These are phyloP conservation scores for Hemithea aestivaria DNA, from an alignment of 2,888 invertebrate genomes.

Conservation along the genomic window DNA sequence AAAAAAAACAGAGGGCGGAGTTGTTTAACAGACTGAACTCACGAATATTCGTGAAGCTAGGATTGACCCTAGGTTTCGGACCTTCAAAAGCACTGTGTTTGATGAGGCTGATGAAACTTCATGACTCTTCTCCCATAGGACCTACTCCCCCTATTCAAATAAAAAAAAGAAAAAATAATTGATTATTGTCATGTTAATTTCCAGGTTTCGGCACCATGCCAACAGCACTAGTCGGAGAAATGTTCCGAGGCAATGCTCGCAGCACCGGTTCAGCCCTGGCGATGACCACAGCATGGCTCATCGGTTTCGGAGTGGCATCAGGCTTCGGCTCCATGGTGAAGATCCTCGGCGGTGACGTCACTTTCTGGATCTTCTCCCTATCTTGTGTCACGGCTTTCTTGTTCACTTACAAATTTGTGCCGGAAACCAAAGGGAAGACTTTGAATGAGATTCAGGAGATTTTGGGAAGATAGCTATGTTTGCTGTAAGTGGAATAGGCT, in stretches of 20 bases:
- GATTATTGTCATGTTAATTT: no score
- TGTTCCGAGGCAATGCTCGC: conserved; percentile 41
- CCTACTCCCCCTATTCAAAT: no score
- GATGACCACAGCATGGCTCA: conserved; percentile 45
- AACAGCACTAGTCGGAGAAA: conserved; percentile 39
- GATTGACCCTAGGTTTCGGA: no score
- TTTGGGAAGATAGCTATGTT: conserved; percentile 22
- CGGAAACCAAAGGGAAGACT: conserved; percentile 44
- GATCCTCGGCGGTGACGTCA: conserved; percentile 39
- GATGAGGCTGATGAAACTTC: no score
- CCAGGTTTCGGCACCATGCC: conserved; percentile 47
- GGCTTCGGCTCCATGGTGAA: conserved; percentile 37
- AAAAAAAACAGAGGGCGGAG: no score
- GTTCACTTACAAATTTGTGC: conserved; percentile 40
- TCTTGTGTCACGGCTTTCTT: conserved; percentile 36
- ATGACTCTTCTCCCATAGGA: no score
- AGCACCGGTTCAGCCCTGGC: conserved; percentile 42
- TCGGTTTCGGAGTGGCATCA: conserved; percentile 41
- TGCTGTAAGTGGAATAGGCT: neutral
- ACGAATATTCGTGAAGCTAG: no score
- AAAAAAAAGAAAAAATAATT: no score
- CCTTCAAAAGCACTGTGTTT: no score
- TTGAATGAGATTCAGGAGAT: conserved; percentile 43
- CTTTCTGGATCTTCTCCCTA: conserved; percentile 39
- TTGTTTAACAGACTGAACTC: no score